Percentiles rank a stretch among this genome's conserved stretches.
These are phyloP conservation scores for Odontamblyopus rebecca DNA, from an alignment of 2,797 vertebrate genomes.

Conservation along the genomic window DNA sequence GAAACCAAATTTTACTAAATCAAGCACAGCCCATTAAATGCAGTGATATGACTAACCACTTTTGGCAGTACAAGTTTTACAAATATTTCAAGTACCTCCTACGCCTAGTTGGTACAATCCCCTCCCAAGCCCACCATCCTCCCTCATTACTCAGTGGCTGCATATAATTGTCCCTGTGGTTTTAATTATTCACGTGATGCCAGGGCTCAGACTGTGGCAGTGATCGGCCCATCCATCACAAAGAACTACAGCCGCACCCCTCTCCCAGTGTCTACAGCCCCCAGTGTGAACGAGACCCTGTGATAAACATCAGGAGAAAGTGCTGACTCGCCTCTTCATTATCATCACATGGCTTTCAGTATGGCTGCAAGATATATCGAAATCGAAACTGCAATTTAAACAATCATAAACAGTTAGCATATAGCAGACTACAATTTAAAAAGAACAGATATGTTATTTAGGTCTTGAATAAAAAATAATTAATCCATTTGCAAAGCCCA, in stretches of 20 bases:
- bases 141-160: conserved; percentile 65
- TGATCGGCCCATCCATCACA: conserved; percentile 73
- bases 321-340: conserved; percentile 71
- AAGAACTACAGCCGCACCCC: conserved; percentile 56
- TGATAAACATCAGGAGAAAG: conserved; percentile 67
- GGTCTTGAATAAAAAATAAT: no score
- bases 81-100: neutral
- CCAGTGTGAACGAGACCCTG: conserved; percentile 8
- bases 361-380: no score
- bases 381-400: no score
- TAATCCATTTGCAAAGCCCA: no score
- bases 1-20: no score
- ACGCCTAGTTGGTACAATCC: conserved; percentile 9
- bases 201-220: conserved; percentile 67
- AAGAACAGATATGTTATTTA: no score
- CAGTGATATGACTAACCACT: neutral
- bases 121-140: conserved; percentile 31
- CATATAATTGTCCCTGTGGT: conserved; percentile 72
- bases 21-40: neutral
- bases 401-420: no score
- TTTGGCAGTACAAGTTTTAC: neutral
- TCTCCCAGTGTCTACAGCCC: conserved; percentile 53
- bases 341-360: conserved; percentile 54
- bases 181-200: conserved; percentile 78
- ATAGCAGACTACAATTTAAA: no score